Base-by-base conservation (phyloP, 1,140 invertebrate species). In the Sycophila sp. region DNA sequence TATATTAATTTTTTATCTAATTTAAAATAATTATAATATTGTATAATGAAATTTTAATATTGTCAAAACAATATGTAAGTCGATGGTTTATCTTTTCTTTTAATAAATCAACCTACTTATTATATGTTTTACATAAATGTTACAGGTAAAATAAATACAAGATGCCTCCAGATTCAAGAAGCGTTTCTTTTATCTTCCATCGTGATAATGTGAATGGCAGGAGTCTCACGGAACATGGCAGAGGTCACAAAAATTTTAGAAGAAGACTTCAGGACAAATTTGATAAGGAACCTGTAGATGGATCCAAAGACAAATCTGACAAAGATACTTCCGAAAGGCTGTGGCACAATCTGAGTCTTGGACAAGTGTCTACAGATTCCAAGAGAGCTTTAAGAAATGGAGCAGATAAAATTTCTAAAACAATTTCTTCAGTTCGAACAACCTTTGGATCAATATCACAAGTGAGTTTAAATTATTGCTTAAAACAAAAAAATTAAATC, bases 401-500 rank as follows among this genome's bases (percentile, higher is more conserved):
- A 13, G 87, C 87, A 13, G 88, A 89, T 30, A 89, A 86, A 72
- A 78, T 90, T 15, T 87, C 88, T 4, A 89, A 85, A 77, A 90
- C 89, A 2, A 88, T 90, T 71, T 88, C 87, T 32, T 87, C 83
- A 13, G 87, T 91, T 4, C 83, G 87, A 71, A 86, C 87, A 4
- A 88, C 87, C 4, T 81, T 91, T 65, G 89, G 87, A 28, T 87
- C 86, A 8, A 82, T 90, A 68, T 89, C 89, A 19, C 89, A 90
- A 85, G 89, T 90, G 77, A 55, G 55, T 73, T 71, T 36, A 45
- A n/a, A n/a, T n/a, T n/a, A n/a, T n/a, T n/a, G n/a, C n/a, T n/a
- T n/a, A n/a, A n/a, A n/a, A n/a, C n/a, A n/a, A n/a, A n/a, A n/a
- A n/a, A n/a, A n/a, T n/a, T n/a, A n/a, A n/a, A n/a, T n/a, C n/a